Evolutionary conservation across 2,113 vertebrate species (phyloP).

Genomic region (Laticauda colubrina): DNA sequence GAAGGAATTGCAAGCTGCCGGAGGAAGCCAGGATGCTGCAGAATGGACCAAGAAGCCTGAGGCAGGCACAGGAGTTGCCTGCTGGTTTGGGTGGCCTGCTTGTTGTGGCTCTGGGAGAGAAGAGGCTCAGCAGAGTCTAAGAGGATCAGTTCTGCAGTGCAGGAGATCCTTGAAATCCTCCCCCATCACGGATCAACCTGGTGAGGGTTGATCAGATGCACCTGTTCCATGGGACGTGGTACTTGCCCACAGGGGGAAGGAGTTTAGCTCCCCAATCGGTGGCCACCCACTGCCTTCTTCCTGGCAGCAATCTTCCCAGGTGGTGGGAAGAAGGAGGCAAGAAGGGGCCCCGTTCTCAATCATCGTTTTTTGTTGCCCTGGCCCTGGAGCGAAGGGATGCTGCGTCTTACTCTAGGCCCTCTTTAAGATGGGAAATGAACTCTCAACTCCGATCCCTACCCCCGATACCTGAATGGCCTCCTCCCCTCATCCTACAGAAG

Average conservation of each 20-base stretch:
- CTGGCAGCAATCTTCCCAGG: background rate
- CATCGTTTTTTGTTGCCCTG: background rate
- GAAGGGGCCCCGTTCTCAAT: background rate
- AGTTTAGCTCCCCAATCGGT: background rate
- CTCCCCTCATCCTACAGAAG: too few relatives aligned
- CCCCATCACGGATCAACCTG: background rate
- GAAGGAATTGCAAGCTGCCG: background rate
- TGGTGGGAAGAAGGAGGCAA: background rate
- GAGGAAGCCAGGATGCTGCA: background rate
- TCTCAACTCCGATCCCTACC: background rate
- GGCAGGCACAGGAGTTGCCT: background rate
- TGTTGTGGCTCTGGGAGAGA: background rate
- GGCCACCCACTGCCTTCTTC: background rate
- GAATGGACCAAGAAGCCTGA: background rate
- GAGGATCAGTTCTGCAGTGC: background rate
- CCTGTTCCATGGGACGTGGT: background rate
- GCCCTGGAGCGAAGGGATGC: background rate
- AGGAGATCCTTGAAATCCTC: background rate
- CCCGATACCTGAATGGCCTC: background rate
- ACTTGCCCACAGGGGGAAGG: background rate
- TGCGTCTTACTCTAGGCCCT: background rate
- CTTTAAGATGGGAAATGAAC: background rate
- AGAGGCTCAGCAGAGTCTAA: background rate
- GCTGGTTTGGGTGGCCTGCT: background rate
- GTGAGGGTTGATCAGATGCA: background rate